Base-by-base conservation (phyloP, 2,888 invertebrate genomes). In the Piscicola geometra region DNA sequence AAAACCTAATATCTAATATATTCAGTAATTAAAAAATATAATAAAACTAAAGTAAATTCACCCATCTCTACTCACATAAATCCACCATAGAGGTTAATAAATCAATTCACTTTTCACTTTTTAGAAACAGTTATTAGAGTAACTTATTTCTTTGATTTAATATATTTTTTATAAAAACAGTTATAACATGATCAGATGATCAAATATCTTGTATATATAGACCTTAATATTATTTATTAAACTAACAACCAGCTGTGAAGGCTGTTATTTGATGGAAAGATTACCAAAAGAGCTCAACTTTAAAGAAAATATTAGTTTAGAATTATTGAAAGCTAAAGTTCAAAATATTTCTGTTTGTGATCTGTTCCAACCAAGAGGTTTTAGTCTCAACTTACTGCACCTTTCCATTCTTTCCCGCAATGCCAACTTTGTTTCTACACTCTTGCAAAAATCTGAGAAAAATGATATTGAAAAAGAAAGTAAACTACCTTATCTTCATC, bases 391-490 rank as follows among this genome's bases (percentile, higher is more conserved):
- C 76, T 75, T 83, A 5, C 78, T 83, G 3, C 84, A 84, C 70
- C 81, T 82, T 76, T 81, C 82, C 47, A 82, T 83, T 3, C 76
- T 83, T 60, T 77, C 81, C 1, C 81, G 81, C 74, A 82, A 83
- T 75, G 76, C 81, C 1, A 81, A 82, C 69, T 81, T 81, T 3
- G 79, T 82, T 1, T 80, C 80, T 5, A 76, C 80, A 0, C 76
- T 84, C n/a, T 32, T 73, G 64, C 18, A 32, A 28, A 21, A 28
- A 33, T 52, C 64, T 36, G 30, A 64, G 5, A 28, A 60, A 67
- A 60, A 52, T 47, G 21, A 47, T 33, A 5, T 41, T n/a, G 68
- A 75, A 21, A 50, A 33, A n/a, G 47, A 76, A 18, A 28, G 33
- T 28, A 64, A 56, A n/a, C 79, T 81, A 76, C 80, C 82, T 0